These are phyloP conservation scores for Crepidodera aurea DNA, from an alignment of 2,888 invertebrate species.

Conservation along the genomic window DNA sequence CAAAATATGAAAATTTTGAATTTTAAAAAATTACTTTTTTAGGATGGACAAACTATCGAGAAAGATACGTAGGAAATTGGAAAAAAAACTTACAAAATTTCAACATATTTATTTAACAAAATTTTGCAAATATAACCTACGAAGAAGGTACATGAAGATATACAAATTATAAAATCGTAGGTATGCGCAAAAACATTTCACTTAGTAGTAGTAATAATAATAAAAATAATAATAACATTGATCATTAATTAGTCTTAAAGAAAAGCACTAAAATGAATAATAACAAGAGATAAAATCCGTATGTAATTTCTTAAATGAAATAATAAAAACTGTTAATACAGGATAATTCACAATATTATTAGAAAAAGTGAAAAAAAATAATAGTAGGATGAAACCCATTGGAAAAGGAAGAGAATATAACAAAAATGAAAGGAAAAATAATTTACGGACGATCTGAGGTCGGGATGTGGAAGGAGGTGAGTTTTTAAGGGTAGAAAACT, in stretches of 20 bases:
- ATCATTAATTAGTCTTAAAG: conserved; percentile 39
- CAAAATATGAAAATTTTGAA: too few relatives aligned
- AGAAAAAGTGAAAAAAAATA: too few relatives aligned
- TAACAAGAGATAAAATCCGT: conserved; percentile 44
- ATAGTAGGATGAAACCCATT: too few relatives aligned
- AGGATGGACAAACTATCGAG: too few relatives aligned
- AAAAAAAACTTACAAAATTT: conserved; percentile 30
- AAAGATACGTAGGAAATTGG: too few relatives aligned
- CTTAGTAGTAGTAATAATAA: too few relatives aligned
- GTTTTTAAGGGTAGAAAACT: too few relatives aligned
- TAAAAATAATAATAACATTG: conserved; percentile 29
- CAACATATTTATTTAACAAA: conserved; percentile 49
- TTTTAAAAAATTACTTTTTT: too few relatives aligned
- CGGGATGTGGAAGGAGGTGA: too few relatives aligned
- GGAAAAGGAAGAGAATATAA: too few relatives aligned
- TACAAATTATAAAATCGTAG: conserved; percentile 39
- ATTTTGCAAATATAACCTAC: conserved; percentile 41
- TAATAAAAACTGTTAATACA: conserved; percentile 37
- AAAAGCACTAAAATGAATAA: conserved; percentile 40
- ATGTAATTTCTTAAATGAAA: conserved; percentile 45
- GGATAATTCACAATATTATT: conserved; percentile 1
- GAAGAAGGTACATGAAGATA: conserved; percentile 47
- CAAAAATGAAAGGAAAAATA: too few relatives aligned
- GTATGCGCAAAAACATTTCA: conserved; percentile 39
- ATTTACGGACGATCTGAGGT: too few relatives aligned